These are phyloP conservation scores for Lobophora halterata DNA, from an alignment of 2,888 invertebrate species.

Conservation along the genomic window DNA sequence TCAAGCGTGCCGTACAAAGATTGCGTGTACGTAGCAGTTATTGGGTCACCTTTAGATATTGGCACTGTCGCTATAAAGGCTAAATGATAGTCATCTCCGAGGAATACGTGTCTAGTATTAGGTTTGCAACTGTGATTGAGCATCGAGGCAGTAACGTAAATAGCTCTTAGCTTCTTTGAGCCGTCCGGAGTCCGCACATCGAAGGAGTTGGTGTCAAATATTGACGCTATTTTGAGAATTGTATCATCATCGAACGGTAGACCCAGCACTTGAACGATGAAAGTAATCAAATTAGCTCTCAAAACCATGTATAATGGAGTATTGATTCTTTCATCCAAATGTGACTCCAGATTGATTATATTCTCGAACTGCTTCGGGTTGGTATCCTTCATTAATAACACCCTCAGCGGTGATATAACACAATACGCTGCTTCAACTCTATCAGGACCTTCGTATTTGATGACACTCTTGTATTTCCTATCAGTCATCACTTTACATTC, in stretches of 20 bases:
- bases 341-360: conserved; percentile 79
- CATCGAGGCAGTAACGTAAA: conserved; percentile 85
- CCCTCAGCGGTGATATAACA: conserved; percentile 84
- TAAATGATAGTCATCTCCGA: conserved; percentile 81
- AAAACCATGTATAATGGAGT: conserved; percentile 82
- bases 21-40: conserved; percentile 86
- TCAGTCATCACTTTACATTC: conserved; percentile 83
- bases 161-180: conserved; percentile 77
- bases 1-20: conserved; percentile 85
- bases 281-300: conserved; percentile 82
- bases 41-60: conserved; percentile 84
- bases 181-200: conserved; percentile 81
- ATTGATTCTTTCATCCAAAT: conserved; percentile 81
- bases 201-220: conserved; percentile 86
- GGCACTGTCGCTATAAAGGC: conserved; percentile 83
- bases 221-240: conserved; percentile 83
- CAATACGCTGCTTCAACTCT: conserved; percentile 83
- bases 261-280: conserved; percentile 80
- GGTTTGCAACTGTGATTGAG: conserved; percentile 87
- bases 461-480: conserved; percentile 79
- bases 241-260: conserved; percentile 79
- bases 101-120: conserved; percentile 85
- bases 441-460: conserved; percentile 69
- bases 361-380: conserved; percentile 78
- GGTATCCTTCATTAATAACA: conserved; percentile 79